Percentiles rank a stretch among this genome's conserved stretches.
Evolutionary conservation across 2,113 vertebrate genomes (phyloP).

Genomic region (Ellobius talpinus): DNA sequence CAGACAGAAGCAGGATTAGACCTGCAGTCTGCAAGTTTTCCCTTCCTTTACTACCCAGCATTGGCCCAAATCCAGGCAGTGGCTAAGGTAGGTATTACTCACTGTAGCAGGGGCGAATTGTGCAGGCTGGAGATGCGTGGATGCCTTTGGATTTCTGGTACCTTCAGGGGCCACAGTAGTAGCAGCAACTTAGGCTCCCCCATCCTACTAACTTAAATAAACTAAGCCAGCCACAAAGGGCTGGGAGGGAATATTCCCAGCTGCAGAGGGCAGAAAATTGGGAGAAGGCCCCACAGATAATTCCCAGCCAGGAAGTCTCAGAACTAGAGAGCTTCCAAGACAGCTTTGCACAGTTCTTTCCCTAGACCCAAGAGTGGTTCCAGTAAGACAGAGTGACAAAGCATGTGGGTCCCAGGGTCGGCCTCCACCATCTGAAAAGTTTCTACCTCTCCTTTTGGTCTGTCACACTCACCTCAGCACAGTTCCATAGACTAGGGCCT

Average conservation of each 20-base stretch:
- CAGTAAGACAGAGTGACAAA: neutral
- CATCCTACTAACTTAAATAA: conserved; percentile 66
- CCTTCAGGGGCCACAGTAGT: neutral
- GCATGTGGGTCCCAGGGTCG: neutral
- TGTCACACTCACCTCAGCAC: no score
- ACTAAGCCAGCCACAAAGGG: conserved; percentile 59
- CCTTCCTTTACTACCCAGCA: no score
- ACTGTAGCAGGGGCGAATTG: neutral
- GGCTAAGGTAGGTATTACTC: neutral
- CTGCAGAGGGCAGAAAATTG: neutral
- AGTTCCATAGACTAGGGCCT: neutral
- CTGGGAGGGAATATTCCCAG: neutral
- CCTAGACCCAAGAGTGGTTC: conserved; percentile 2
- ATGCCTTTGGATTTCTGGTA: neutral
- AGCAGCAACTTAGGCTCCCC: neutral
- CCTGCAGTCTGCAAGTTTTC: neutral
- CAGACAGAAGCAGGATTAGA: neutral
- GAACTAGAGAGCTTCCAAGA: neutral
- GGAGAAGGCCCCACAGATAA: neutral
- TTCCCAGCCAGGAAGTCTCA: neutral
- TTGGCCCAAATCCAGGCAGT: neutral
- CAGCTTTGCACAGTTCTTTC: neutral
- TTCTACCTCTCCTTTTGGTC: neutral
- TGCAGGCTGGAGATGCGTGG: neutral
- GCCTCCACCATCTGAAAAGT: no score